Conservation (phyloP, 1,140 invertebrate genomes). For the Drosophila pseudoananassae region DNA sequence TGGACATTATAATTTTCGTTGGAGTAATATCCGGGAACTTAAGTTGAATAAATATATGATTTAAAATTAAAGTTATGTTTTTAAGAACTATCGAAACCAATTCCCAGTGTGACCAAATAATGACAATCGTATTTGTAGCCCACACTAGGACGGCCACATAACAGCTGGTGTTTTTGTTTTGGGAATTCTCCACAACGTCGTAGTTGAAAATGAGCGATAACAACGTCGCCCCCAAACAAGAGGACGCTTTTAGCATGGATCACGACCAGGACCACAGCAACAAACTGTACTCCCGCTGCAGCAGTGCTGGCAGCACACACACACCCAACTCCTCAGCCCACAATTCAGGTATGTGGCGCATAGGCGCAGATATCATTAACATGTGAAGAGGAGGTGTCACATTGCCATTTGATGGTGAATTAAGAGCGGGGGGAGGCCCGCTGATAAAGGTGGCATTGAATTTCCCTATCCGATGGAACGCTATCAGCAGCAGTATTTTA, state of each 20-base stretch:
- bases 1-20: too few relatives aligned
- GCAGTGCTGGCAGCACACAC: slow-evolving; percentile 92
- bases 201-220: slow-evolving; percentile 68
- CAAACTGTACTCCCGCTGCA: slow-evolving; percentile 90
- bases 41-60: too few relatives aligned
- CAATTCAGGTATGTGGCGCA: slow-evolving; percentile 89
- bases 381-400: slow-evolving; percentile 26
- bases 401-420: slow-evolving; percentile 7
- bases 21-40: too few relatives aligned
- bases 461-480: slow-evolving; percentile 16
- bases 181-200: slow-evolving; percentile 59
- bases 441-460: slow-evolving; percentile 62
- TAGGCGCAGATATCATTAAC: slow-evolving; percentile 13
- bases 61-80: too few relatives aligned
- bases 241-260: slow-evolving; percentile 74
- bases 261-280: slow-evolving; percentile 87
- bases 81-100: slow-evolving; percentile 2
- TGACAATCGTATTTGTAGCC: not conserved
- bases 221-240: slow-evolving; percentile 28
- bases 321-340: slow-evolving; percentile 93
- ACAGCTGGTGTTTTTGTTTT: slow-evolving; percentile 56
- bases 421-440: slow-evolving; percentile 35
- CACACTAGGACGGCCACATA: not conserved
- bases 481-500: slow-evolving; percentile 45
- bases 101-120: not conserved